Evolutionary conservation across 2,113 vertebrate genomes (phyloP).

Genomic region (Campylomormyrus numenius): DNA sequence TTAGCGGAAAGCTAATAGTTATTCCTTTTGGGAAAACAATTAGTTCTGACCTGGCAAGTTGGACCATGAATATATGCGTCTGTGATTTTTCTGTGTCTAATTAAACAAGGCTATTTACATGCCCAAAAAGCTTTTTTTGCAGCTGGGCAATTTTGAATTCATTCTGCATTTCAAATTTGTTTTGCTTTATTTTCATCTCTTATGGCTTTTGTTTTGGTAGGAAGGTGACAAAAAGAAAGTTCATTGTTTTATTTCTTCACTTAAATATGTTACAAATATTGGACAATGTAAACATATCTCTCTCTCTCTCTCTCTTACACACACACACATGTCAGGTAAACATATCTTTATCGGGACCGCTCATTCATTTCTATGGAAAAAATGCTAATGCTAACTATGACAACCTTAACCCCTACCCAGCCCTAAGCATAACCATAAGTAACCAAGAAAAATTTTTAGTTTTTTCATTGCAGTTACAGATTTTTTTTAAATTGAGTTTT

Average conservation of each 20-base stretch:
- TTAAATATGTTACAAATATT: not conserved
- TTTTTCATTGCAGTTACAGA: no score
- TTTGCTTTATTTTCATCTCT: slow-evolving; percentile 11
- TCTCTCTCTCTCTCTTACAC: not conserved
- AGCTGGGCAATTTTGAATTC: slow-evolving; percentile 19
- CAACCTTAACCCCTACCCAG: no score
- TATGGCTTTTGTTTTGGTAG: not conserved
- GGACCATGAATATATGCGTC: slow-evolving; percentile 48
- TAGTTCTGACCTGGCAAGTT: slow-evolving; percentile 46
- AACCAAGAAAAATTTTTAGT: no score
- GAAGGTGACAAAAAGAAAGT: not conserved
- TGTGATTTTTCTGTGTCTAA: slow-evolving; percentile 47
- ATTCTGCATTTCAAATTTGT: slow-evolving; percentile 15
- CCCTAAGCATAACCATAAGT: no score
- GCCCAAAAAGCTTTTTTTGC: slow-evolving; percentile 49
- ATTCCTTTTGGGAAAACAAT: slow-evolving; percentile 62
- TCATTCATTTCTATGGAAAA: no score
- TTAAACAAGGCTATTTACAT: slow-evolving; percentile 68
- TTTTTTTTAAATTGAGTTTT: no score
- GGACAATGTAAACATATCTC: not conserved
- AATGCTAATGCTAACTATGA: no score
- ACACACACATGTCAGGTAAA: not conserved
- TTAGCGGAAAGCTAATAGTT: slow-evolving; percentile 64
- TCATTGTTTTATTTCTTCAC: not conserved
- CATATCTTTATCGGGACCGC: no score